Conservation (phyloP, 2,888 invertebrate species). For the Steromphala cineraria region DNA sequence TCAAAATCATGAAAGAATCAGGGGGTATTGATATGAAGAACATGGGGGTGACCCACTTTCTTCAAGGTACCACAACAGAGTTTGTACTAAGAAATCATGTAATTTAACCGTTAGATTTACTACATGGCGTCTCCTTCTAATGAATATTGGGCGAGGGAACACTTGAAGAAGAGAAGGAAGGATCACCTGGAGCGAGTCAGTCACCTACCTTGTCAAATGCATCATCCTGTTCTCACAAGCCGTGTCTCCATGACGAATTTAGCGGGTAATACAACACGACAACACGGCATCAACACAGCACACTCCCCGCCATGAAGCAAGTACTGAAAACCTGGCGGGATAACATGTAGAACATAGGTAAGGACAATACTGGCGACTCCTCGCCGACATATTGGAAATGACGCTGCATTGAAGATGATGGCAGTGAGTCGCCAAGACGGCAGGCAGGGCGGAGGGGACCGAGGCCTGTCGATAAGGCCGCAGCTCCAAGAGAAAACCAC, state of each 20-base stretch:
- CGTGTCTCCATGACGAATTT: background rate
- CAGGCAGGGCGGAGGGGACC: background rate
- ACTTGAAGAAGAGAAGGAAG: too few relatives aligned
- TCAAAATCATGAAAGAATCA: too few relatives aligned
- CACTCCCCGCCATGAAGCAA: background rate
- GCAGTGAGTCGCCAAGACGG: background rate
- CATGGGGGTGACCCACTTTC: too few relatives aligned
- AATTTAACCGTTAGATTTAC: too few relatives aligned
- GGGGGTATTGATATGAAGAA: too few relatives aligned
- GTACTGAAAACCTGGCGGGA: background rate
- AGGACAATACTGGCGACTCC: background rate
- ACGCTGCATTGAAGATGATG: background rate
- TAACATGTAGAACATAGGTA: background rate
- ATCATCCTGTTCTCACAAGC: background rate
- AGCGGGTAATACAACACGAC: background rate
- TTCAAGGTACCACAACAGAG: too few relatives aligned
- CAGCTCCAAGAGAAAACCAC: slow-evolving; percentile 1
- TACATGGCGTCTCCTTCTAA: too few relatives aligned
- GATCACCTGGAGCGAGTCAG: too few relatives aligned
- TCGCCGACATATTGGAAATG: slow-evolving; percentile 15
- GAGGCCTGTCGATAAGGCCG: slow-evolving; percentile 5
- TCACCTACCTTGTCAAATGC: slow-evolving; percentile 13
- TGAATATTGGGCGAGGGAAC: too few relatives aligned
- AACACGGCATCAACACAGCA: background rate
- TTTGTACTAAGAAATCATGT: too few relatives aligned